Percentiles rank a stretch among this genome's conserved stretches.
These are phyloP conservation scores for Deroptyus accipitrinus DNA, from an alignment of 2,113 vertebrate species.

Conservation along the genomic window DNA sequence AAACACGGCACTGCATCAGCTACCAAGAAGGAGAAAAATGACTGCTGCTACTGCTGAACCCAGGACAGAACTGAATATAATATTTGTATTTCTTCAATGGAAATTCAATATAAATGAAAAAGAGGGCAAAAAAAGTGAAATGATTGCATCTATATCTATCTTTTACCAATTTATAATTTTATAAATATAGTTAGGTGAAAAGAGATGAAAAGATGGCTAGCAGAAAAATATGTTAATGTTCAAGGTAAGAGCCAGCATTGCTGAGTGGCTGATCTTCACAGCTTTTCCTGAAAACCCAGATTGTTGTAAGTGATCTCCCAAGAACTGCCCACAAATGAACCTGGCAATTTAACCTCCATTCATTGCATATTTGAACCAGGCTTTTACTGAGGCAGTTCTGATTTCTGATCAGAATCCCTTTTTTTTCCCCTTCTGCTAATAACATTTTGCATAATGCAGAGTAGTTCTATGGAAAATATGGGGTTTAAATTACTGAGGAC, in stretches of 20 bases:
- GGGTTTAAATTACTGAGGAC: neutral
- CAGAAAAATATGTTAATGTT: neutral
- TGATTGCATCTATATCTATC: neutral
- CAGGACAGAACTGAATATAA: neutral
- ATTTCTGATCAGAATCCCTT: neutral
- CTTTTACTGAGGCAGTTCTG: neutral
- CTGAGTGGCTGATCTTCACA: neutral
- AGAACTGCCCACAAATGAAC: neutral
- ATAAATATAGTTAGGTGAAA: neutral
- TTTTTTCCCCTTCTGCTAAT: neutral
- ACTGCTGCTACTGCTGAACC: too few relatives aligned
- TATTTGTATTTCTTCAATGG: neutral
- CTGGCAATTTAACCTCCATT: neutral
- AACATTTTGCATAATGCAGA: neutral
- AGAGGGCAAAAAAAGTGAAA: fast-evolving
- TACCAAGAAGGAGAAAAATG: too few relatives aligned
- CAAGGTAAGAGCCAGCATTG: neutral
- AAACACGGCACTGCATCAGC: too few relatives aligned
- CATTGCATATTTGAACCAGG: neutral
- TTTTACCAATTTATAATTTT: neutral
- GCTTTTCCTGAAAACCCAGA: neutral
- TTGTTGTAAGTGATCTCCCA: neutral
- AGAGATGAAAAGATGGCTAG: neutral
- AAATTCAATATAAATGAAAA: neutral
- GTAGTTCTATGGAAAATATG: neutral